A percentile compares a stretch with the other conserved stretches of the same genome.
phyloP scores from a whole-genome alignment of 2,797 vertebrate species.

The Gambelia wislizenii region DNA sequence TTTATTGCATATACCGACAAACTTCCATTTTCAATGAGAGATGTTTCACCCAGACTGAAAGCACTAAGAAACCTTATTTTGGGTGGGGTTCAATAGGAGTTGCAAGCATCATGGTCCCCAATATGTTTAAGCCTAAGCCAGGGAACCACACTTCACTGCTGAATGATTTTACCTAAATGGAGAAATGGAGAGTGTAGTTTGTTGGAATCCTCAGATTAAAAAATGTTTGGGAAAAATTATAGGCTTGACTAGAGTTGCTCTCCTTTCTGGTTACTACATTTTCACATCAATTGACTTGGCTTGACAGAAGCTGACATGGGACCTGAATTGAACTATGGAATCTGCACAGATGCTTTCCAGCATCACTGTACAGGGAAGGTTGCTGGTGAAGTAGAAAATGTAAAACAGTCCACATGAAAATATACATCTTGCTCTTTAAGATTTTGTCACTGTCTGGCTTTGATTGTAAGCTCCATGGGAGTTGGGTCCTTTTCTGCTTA shows the following conservation, averaged over 20 bases:
- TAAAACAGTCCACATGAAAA: neutral
- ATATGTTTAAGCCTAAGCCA: neutral
- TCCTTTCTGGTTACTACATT: neutral
- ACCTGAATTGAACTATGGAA: neutral
- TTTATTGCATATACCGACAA: neutral
- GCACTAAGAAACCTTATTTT: neutral
- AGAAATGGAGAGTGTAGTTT: neutral
- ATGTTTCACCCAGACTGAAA: neutral
- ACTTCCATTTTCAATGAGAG: neutral
- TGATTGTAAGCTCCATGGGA: neutral
- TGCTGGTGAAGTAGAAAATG: neutral
- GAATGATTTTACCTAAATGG: neutral
- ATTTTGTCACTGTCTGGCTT: neutral
- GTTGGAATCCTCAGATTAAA: neutral
- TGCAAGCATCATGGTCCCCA: conserved; percentile 18
- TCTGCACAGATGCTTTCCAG: neutral
- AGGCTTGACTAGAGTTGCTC: neutral
- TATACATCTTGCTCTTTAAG: neutral
- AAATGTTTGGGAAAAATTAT: neutral
- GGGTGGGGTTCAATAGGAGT: conserved; percentile 8
- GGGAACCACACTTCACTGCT: neutral
- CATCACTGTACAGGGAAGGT: neutral
- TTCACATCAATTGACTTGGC: neutral
- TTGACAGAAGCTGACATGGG: neutral
- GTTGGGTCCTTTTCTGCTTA: neutral